Conservation (phyloP, 1,140 invertebrate genomes). For the Drosophila teissieri region DNA sequence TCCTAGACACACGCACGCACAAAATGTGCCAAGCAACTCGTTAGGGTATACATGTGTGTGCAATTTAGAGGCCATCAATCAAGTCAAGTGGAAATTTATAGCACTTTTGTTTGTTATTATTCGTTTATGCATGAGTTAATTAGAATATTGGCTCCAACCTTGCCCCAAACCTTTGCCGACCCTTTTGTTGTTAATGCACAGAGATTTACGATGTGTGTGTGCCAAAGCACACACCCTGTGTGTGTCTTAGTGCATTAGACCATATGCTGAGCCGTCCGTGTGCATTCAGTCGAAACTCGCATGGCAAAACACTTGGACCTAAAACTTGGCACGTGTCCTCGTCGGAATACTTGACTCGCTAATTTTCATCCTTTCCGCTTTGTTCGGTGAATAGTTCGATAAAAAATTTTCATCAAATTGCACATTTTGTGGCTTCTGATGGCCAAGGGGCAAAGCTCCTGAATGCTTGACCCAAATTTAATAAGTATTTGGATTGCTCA, state of each 20-base stretch:
- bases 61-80: constrained; percentile 71
- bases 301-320: constrained; percentile 29
- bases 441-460: neutral
- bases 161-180: constrained; percentile 40
- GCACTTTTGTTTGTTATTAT: constrained; percentile 84
- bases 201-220: constrained; percentile 65
- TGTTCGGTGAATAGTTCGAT: constrained; percentile 40
- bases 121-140: constrained; percentile 83
- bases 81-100: constrained; percentile 83
- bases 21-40: constrained; percentile 13
- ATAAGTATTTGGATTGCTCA: constrained; percentile 9
- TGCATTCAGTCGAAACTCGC: constrained; percentile 44
- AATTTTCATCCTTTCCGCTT: constrained; percentile 66
- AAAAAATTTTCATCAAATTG: constrained; percentile 62
- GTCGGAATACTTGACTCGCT: constrained; percentile 50
- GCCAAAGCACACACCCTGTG: constrained; percentile 7
- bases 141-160: constrained; percentile 78
- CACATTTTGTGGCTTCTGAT: constrained; percentile 53
- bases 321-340: constrained; percentile 39
- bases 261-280: constrained; percentile 22
- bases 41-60: constrained; percentile 28
- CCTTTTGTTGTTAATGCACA: constrained; percentile 61
- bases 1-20: constrained; percentile 2
- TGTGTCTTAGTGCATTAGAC: constrained; percentile 31
- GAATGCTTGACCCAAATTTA: constrained; percentile 27